Evolutionary conservation across 2,113 vertebrate species (phyloP).

Genomic region (Sceloporus undulatus): DNA sequence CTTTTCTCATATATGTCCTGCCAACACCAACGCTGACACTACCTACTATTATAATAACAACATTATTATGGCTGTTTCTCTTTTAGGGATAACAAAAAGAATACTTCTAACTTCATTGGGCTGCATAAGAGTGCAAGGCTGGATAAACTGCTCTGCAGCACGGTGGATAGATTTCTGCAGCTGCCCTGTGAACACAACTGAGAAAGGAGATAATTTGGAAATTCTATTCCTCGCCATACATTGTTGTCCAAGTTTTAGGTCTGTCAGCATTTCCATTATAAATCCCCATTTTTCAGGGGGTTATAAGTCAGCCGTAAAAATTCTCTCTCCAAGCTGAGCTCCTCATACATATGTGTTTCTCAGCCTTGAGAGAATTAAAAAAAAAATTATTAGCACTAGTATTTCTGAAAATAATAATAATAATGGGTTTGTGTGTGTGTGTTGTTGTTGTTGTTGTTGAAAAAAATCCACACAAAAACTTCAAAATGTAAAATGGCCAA

Average conservation of each 20-base stretch:
- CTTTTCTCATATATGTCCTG: background rate
- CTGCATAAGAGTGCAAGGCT: background rate
- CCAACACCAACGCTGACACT: too few relatives aligned
- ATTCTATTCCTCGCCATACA: slow-evolving; percentile 69
- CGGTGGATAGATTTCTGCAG: background rate
- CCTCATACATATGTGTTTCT: slow-evolving; percentile 76
- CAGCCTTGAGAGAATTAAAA: slow-evolving; percentile 74
- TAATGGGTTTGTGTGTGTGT: background rate
- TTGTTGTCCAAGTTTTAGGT: slow-evolving; percentile 77
- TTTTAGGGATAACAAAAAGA: background rate
- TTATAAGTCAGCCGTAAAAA: slow-evolving; percentile 78
- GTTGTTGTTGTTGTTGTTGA: background rate
- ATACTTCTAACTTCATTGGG: slow-evolving; percentile 1
- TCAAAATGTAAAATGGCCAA: slow-evolving; percentile 20
- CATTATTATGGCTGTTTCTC: background rate
- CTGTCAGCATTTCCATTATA: slow-evolving; percentile 80
- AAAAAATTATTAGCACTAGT: slow-evolving; percentile 19
- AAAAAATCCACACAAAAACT: slow-evolving; percentile 14
- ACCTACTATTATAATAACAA: too few relatives aligned
- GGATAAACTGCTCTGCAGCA: background rate
- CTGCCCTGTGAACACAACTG: slow-evolving; percentile 65
- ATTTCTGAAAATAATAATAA: background rate
- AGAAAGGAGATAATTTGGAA: slow-evolving; percentile 75
- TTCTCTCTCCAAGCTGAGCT: slow-evolving; percentile 75
- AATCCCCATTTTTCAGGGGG: slow-evolving; percentile 73